Evolutionary conservation across 2,797 vertebrate genomes (phyloP).

Genomic region (Ptychobarbus kaznakovi): DNA sequence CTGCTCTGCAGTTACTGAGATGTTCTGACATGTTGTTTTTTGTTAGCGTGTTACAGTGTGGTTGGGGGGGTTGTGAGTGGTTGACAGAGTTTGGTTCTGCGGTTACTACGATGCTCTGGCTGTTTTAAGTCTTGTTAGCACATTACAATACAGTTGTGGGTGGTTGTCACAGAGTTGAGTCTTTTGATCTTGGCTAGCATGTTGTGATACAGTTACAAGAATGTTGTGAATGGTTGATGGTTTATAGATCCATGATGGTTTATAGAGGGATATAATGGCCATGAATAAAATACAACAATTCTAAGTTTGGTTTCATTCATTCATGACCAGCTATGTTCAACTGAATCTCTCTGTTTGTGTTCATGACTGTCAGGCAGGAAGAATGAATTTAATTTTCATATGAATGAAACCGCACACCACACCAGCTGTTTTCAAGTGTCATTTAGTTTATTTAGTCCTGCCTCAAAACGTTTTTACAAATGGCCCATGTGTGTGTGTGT

Average conservation of each 20-base stretch:
- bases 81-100: neutral
- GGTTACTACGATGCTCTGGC: neutral
- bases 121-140: neutral
- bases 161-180: neutral
- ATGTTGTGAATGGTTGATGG: constrained; percentile 2
- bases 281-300: constrained; percentile 75
- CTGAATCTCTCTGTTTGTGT: constrained; percentile 69
- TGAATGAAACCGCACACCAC: neutral
- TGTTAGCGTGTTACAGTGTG: neutral
- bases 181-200: neutral
- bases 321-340: constrained; percentile 71
- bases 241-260: constrained; percentile 35
- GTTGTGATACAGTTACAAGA: no score
- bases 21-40: neutral
- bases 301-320: constrained; percentile 71
- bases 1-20: neutral
- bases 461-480: neutral
- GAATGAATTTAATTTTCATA: constrained; percentile 47
- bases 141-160: neutral
- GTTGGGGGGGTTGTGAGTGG: neutral
- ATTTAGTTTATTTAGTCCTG: neutral
- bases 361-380: constrained; percentile 63
- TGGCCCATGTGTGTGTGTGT: neutral
- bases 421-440: neutral
- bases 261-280: constrained; percentile 49